These are phyloP conservation scores for Cyphomyrus plagiostoma DNA, from an alignment of 2,113 vertebrate species.

Conservation along the genomic window DNA sequence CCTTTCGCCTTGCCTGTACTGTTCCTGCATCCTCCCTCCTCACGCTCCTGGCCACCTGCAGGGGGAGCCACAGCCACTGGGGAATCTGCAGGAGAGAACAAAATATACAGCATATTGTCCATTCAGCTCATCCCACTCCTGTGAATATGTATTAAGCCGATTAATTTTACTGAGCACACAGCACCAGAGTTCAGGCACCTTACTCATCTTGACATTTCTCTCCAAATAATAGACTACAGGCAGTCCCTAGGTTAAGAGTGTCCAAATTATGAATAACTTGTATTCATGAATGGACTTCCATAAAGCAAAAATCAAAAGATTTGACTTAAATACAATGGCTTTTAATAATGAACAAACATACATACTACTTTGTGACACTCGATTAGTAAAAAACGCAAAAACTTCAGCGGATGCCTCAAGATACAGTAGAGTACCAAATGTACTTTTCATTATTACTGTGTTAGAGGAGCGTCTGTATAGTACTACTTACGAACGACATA, in stretches of 20 bases:
- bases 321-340: no score
- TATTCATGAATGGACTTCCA: background rate
- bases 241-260: background rate
- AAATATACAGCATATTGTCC: background rate
- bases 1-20: slow-evolving; percentile 81
- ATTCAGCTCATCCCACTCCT: background rate
- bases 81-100: slow-evolving; percentile 37
- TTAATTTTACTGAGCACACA: background rate
- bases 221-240: background rate
- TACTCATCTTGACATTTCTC: background rate
- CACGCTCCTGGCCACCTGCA: slow-evolving; percentile 72
- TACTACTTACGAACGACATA: no score
- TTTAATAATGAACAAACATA: background rate
- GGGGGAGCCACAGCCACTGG: slow-evolving; percentile 47
- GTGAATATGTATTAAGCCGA: background rate
- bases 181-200: background rate
- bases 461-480: no score
- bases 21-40: slow-evolving; percentile 79
- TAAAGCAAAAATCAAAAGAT: background rate
- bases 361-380: background rate
- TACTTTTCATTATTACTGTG: background rate
- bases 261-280: background rate
- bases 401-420: background rate
- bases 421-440: background rate
- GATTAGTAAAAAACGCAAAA: background rate